phyloP scores from a whole-genome alignment of 92 coral and sea anemone species.

The Meandrina meandrites region DNA sequence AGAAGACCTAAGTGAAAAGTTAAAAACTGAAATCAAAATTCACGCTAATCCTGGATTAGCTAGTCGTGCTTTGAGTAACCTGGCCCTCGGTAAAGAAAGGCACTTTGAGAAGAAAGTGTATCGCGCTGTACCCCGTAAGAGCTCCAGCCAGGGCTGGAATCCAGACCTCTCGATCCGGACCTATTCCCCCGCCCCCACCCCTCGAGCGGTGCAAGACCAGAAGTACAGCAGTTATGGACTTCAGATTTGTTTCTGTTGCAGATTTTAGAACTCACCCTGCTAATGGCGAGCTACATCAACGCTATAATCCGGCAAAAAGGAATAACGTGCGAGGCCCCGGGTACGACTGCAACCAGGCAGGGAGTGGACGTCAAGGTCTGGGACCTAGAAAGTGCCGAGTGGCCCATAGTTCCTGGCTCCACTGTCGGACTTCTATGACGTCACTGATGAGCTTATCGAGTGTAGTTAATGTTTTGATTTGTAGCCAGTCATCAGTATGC shows the following conservation, averaged over 20 bases:
- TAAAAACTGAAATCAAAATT: too few relatives aligned
- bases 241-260: conserved; percentile 17
- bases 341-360: conserved; percentile 62
- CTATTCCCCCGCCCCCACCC: neutral
- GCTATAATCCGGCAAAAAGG: conserved; percentile 96
- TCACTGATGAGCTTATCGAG: neutral
- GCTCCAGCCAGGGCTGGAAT: neutral
- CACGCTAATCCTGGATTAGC: too few relatives aligned
- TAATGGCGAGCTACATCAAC: conserved; percentile 99
- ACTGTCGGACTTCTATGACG: conserved; percentile 74
- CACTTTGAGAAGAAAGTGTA: neutral
- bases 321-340: conserved; percentile 82
- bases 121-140: too few relatives aligned
- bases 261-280: conserved; percentile 93
- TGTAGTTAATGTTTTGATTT: neutral
- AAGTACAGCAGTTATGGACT: too few relatives aligned
- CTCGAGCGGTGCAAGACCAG: neutral
- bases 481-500: neutral
- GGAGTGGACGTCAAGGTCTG: conserved; percentile 90
- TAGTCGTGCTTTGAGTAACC: too few relatives aligned
- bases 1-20: too few relatives aligned
- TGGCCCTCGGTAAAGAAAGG: neutral
- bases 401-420: conserved; percentile 98
- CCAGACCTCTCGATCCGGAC: neutral
- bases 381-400: conserved; percentile 99